Conservation (phyloP, 2,113 vertebrate genomes). For the Genyomyrus donnyi region DNA sequence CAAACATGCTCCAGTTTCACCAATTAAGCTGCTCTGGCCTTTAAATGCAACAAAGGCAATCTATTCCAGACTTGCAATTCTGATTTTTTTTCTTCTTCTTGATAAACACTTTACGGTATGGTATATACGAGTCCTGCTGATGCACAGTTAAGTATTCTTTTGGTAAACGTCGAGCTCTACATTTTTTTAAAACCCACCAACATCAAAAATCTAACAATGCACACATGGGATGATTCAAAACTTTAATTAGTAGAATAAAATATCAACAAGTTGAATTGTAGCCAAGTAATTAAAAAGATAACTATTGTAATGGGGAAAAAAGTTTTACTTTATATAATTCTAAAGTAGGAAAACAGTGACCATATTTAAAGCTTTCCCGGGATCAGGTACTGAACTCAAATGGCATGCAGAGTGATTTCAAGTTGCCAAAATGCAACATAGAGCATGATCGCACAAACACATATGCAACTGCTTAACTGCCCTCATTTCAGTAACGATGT, state of each 20-base stretch:
- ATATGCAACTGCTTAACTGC: neutral
- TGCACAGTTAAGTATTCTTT: slow-evolving; percentile 53
- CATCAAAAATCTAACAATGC: neutral
- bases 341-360: neutral
- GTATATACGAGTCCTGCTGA: slow-evolving; percentile 59
- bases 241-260: neutral
- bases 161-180: slow-evolving; percentile 51
- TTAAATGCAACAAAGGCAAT: slow-evolving; percentile 59
- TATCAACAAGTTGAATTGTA: neutral
- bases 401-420: neutral
- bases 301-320: neutral
- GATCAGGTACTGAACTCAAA: neutral
- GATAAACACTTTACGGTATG: slow-evolving; percentile 36
- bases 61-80: slow-evolving; percentile 53
- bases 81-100: slow-evolving; percentile 38
- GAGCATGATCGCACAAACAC: neutral
- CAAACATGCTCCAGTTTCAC: slow-evolving; percentile 35
- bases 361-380: neutral
- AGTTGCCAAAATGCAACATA: neutral
- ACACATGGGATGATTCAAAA: neutral
- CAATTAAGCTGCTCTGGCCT: slow-evolving; percentile 56
- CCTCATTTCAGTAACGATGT: neutral
- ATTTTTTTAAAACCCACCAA: slow-evolving; percentile 16
- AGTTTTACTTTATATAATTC: neutral
- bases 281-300: neutral